Evolutionary conservation across 2,888 invertebrate species (phyloP), one percentile per base, ranked within the genome.

Genomic region (Anoplius nigerrimus): DNA sequence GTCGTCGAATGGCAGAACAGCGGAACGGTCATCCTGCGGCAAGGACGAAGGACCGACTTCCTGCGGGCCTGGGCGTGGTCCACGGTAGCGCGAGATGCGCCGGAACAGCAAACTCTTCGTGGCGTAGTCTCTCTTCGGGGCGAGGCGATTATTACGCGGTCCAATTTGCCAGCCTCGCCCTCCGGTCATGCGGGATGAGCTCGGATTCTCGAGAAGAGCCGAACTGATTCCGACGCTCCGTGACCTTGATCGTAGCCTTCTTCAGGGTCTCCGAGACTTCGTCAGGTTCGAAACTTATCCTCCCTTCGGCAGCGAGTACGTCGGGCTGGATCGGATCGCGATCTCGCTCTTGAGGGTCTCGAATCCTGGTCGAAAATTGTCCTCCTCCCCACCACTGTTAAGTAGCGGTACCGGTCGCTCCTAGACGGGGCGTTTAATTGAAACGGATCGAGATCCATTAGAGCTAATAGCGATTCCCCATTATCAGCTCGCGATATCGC

Each of bases 31-130:
- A n/a, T n/a, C 34, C 34, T 34, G 34, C 34, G 62, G 45, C 55
- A 54, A 67, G 53, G 62, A 55, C 62, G 45, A 45, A 69, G 67
- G 68, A 60, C 74, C 79, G n/a, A 79, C 84, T 85, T 83, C 87
- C 87, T 84, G 53, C 77, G 66, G 85, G 87, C 79, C 74, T 87
- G 87, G 87, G 87, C 87, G 87, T 87, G 87, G 86, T 82, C 69
- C 67, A 79, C 85, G 74, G 86, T 85, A 86, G 86, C 86, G 71
- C 69, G 72, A n/a, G 42, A 15, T 18, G 20, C n/a, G 43, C 27
- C 16, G 43, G n/a, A n/a, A 57, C 15, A 20, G 34, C 45, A 45
- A n/a, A 15, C 48, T 59, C 66, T 24, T 27, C 48, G 22, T 24
- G 0, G 13, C 21, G 6, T 15, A n/a, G 2, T 53, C 15, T 53